Evolutionary conservation across 2,888 invertebrate genomes (phyloP).

Genomic region (Sycophila texana): DNA sequence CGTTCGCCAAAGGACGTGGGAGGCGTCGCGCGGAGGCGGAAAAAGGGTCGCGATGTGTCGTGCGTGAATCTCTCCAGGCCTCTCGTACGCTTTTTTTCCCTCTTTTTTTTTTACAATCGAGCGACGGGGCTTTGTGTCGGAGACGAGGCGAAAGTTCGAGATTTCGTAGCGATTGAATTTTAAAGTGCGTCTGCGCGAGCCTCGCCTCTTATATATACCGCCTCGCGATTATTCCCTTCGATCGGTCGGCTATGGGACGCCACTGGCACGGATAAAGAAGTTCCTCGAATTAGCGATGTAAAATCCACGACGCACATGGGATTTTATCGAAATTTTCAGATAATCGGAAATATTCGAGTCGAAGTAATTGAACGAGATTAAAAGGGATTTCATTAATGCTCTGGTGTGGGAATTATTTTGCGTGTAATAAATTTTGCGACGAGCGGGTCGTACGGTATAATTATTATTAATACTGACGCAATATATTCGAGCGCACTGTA

Average conservation of each 20-base stretch:
- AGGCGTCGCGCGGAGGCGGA: slow-evolving; percentile 4
- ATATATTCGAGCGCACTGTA: background rate
- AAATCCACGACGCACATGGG: no score
- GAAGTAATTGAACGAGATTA: no score
- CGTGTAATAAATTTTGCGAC: no score
- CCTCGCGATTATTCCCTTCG: background rate
- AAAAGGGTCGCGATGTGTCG: slow-evolving; percentile 35
- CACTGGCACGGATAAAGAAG: no score
- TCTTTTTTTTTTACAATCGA: slow-evolving; percentile 3
- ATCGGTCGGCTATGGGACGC: background rate
- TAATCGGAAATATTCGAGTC: no score
- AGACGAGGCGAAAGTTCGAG: slow-evolving; percentile 23
- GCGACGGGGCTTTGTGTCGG: slow-evolving; percentile 27
- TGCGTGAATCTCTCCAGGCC: slow-evolving; percentile 31
- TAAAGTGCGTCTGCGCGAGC: slow-evolving; percentile 27
- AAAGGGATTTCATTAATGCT: background rate
- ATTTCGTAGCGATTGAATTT: slow-evolving; percentile 48
- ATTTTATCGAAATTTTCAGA: background rate
- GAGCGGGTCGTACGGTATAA: no score
- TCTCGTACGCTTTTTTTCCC: slow-evolving; percentile 5
- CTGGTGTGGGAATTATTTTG: no score
- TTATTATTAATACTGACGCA: background rate
- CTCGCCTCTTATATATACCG: background rate
- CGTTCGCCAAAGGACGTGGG: slow-evolving; percentile 33
- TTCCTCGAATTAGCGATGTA: no score